Evolutionary conservation across 2,888 invertebrate species (phyloP), one percentile per base, ranked within the genome.

Genomic region (Trachelus troglodyta): DNA sequence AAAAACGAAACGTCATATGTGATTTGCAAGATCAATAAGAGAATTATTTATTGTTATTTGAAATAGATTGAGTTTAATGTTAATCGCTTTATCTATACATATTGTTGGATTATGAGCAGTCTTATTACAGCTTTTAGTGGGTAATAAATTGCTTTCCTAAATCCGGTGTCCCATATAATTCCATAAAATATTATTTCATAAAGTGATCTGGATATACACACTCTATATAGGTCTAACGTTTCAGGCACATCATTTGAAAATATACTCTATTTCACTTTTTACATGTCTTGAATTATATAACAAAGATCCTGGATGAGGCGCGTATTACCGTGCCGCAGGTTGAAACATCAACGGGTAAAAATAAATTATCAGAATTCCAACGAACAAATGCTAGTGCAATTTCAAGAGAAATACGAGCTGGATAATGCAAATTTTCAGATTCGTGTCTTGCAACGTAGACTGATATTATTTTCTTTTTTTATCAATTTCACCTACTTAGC

Each of bases 181-280:
- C 84, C 74, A 76, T 82, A 81, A 84, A 79, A 82, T 85, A 86
- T 83, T 81, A 81, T 79, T 81, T 83, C 80, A 82, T 84, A 83
- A 85, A 84, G 82, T 74, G 79, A 6, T 15, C 23, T 15, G 23
- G 40, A 23, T 56, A 23, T 23, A 6, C 6, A 23, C 40, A 23
- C 23, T 40, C 6, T 23, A 4, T 40, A 56, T 56, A 23, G 23
- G 40, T 56, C 23, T 56, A 6, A 56, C 6, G 23, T 15, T 40
- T 56, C 6, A 23, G 40, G 23, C 9, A 23, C 6, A 56, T 23
- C 1, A 56, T 56, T 23, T 56, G 0, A 0, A 23, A 56, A 23
- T 23, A 6, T 56, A 56, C 23, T 56, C 15, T 15, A 56, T 23
- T 56, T 56, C 9, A 4, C 6, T 56, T 56, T 56, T 56, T 4